Evolutionary conservation across 92 coral and sea anemone genomes (phyloP), one percentile per base, ranked within the genome.

Genomic region (Hydrozoanthus gracilis): DNA sequence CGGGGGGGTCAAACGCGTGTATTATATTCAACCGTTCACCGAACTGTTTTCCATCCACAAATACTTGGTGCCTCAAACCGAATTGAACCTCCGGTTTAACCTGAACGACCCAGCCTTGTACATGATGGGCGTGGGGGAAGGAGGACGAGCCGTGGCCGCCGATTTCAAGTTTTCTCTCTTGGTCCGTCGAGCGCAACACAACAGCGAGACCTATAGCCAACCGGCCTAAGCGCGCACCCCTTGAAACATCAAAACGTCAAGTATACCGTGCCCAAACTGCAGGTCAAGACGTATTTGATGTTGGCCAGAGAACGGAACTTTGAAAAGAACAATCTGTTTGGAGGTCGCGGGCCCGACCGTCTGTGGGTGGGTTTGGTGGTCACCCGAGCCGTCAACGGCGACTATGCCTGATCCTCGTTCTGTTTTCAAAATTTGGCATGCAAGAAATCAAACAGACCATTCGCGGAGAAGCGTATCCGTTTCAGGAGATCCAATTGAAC

Each of bases 331-430:
- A 27, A 27, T 27, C 39, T 27, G 68, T 62, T 62, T 62, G 68
- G 68, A 62, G 68, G 68, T 62, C 68, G 68, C 68, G 68, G 11
- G 68, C 68, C 68, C 68, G 68, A 62, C 3, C 68, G 68, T 62
- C 68, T 62, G 6, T 62, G 68, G 68, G 68, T 62, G 68, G 68
- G 68, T 10, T 62, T 62, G 68, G 68, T 62, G 68, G 68, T 11
- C 27, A 62, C 75, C 39, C 39, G 39, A 27, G 39, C 39, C 39
- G 39, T 27, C 39, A 27, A 27, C 39, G 39, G 39, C 39, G 39
- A 27, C 39, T 27, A 27, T 27, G 2, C 39, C 39, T 2, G 2
- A 27, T 27, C 39, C 39, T 2, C 75, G 75, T 70, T 70, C 48
- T 70, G 75, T 70, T 70, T 70, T 70, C 75, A 70, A 66, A 66